These are phyloP conservation scores for Catostomus latipinnis DNA, from an alignment of 2,797 vertebrate genomes.

Conservation along the genomic window DNA sequence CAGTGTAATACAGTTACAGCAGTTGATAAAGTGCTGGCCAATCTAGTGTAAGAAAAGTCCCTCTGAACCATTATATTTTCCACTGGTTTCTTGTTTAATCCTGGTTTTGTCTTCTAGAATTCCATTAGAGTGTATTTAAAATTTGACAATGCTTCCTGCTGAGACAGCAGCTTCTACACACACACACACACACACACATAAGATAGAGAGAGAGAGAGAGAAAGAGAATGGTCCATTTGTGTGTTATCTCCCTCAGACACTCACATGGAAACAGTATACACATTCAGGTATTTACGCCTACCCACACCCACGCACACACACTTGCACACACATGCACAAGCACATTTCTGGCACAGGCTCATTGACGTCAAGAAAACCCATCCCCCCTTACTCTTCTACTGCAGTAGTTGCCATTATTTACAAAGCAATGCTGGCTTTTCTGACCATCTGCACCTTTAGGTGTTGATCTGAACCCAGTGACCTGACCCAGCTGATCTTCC, in stretches of 20 bases:
- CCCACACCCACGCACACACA: conserved; percentile 45
- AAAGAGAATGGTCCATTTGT: conserved; percentile 16
- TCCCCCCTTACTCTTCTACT: conserved; percentile 46
- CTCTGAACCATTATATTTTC: conserved; percentile 4
- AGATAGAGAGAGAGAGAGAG: too few relatives aligned
- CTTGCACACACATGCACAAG: conserved; percentile 51
- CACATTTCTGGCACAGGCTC: conserved; percentile 51
- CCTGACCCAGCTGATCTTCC: conserved; percentile 53
- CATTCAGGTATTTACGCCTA: conserved; percentile 23
- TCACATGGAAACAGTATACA: conserved; percentile 40
- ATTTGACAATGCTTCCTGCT: conserved; percentile 22
- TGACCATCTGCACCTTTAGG: conserved; percentile 66
- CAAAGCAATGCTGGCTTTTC: conserved; percentile 62
- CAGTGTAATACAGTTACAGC: too few relatives aligned
- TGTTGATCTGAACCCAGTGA: conserved; percentile 64
- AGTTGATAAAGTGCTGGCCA: not conserved
- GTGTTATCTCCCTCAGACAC: conserved; percentile 34
- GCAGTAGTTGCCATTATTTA: conserved; percentile 42
- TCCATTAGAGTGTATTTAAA: conserved; percentile 43
- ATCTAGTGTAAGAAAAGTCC: conserved; percentile 1
- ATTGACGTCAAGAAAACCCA: conserved; percentile 64
- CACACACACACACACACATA: not conserved
- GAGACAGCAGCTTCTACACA: conserved; percentile 2
- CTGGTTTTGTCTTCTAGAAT: conserved; percentile 41
- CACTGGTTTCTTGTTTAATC: not conserved